Base-by-base conservation (phyloP, 2,113 vertebrate species). In the Echinops telfairi region DNA sequence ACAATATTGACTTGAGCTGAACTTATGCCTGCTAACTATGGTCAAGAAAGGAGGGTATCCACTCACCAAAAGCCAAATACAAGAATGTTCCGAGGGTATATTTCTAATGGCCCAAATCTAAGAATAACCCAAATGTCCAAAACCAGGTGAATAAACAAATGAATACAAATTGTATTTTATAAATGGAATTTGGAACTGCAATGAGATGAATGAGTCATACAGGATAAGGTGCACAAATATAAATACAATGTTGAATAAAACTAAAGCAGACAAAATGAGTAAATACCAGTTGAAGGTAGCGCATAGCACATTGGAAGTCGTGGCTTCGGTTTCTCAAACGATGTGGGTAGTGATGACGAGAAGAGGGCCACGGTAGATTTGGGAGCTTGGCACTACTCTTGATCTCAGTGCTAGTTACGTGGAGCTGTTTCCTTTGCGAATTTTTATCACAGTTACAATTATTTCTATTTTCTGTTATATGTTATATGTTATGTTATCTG, bases 371-470 rank as follows among this genome's bases (percentile, higher is more conserved):
- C 17, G 31, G 17, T 22, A 3, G 5, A 6, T 47, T 73, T 31
- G 27, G 75, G 29, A 53, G 12, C 12, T 10, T 7, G 33, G 15
- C 1, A 19, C 40, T 40, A 4, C 58, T 84, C 40, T 83, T 66
- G 64, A 66, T 43, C n/a, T 75, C n/a, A 17, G 43, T 70, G 36
- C 0, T 64, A 17, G n/a, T 92, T 73, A 10, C 2, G 23, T 83
- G 29, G 17, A 33, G 38, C 27, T 76, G 29, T 81, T 92, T 80
- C 64, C 80, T 92, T 81, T 86, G 75, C 80, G 71, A 88, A 76
- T 80, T 64, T 57, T 75, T 10, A 33, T 82, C 57, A 12, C 1
- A 14, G 19, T 78, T 91, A 84, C 0, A 62, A 73, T n/a, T 64
- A 88, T 79, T 20, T 29, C 10, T 2, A 76, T 66, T 78, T 84